phyloP scores from a whole-genome alignment of 2,113 vertebrate species.

The Grus americana region DNA sequence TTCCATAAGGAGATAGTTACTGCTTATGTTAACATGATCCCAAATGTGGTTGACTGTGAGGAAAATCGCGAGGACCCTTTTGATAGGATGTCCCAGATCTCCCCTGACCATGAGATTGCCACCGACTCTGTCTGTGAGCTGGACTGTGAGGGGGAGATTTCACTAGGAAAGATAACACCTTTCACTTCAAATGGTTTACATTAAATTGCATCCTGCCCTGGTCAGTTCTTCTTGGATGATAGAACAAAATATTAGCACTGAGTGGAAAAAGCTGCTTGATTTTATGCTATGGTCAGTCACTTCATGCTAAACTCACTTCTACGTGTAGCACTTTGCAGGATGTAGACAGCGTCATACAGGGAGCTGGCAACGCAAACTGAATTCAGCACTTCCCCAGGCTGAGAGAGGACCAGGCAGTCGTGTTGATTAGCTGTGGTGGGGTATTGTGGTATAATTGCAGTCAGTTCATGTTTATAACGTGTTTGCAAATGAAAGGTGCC shows the following conservation, averaged over 20 bases:
- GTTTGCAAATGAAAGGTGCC: conserved; percentile 4
- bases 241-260: neutral
- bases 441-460: neutral
- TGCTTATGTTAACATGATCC: conserved; percentile 87
- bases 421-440: neutral
- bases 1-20: conserved; percentile 84
- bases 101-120: conserved; percentile 75
- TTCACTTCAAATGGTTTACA: conserved; percentile 86
- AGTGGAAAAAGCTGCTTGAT: conserved; percentile 2
- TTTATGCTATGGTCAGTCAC: neutral
- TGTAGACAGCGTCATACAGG: neutral
- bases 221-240: neutral
- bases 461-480: neutral
- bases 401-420: neutral
- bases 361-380: neutral
- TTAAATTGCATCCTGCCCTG: conserved; percentile 45
- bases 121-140: conserved; percentile 83
- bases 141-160: conserved; percentile 85
- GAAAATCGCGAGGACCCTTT: conserved; percentile 79
- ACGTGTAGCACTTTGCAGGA: neutral
- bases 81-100: conserved; percentile 82
- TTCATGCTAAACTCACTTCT: neutral
- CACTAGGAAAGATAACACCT: conserved; percentile 82
- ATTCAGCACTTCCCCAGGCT: neutral
- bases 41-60: conserved; percentile 82